These are phyloP conservation scores for Megaceryle maxima DNA, from an alignment of 2,113 vertebrate genomes.

Conservation along the genomic window DNA sequence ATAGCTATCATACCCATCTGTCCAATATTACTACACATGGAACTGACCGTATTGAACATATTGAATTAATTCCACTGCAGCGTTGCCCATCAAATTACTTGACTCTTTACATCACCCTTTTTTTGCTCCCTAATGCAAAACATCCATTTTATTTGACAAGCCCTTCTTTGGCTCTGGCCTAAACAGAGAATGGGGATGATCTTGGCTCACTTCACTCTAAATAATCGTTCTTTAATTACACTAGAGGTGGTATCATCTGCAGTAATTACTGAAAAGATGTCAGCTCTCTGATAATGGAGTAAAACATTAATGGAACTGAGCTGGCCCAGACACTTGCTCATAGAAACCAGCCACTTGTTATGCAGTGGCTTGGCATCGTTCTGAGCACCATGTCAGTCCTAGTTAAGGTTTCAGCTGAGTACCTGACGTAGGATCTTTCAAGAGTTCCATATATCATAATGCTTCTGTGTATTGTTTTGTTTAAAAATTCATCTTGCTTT, in stretches of 20 bases:
- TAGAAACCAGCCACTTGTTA: neutral
- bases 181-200: conserved; percentile 76
- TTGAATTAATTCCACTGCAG: conserved; percentile 55
- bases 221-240: conserved; percentile 89
- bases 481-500: neutral
- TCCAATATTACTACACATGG: conserved; percentile 32
- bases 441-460: neutral
- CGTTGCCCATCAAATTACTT: conserved; percentile 55
- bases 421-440: neutral
- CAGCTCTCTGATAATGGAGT: conserved; percentile 77
- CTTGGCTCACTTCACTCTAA: conserved; percentile 78
- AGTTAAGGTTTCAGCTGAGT: neutral
- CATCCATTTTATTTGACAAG: conserved; percentile 82
- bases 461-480: neutral
- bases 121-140: conserved; percentile 72
- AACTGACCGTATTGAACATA: conserved; percentile 63
- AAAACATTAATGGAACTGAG: conserved; percentile 70
- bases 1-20: conserved; percentile 52
- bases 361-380: neutral
- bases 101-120: conserved; percentile 44
- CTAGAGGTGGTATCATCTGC: conserved; percentile 82
- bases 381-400: neutral
- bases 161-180: conserved; percentile 73
- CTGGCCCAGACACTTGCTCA: conserved; percentile 18
- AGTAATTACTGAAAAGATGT: conserved; percentile 84